These are phyloP conservation scores for Cancer borealis DNA, from an alignment of 2,888 invertebrate species.

Conservation along the genomic window DNA sequence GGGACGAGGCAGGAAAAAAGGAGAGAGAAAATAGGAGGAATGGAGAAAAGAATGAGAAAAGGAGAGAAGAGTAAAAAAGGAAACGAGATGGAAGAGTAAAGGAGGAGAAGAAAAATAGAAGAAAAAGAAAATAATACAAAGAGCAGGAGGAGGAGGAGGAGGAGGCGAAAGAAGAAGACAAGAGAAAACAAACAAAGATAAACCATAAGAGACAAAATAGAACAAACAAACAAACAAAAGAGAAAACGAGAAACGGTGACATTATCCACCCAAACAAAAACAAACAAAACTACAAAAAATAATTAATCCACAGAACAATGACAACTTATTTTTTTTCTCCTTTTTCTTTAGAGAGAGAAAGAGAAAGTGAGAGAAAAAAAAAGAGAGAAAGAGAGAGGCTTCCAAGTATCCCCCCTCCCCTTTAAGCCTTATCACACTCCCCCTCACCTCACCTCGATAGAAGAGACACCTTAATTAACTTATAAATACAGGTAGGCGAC, in stretches of 20 bases:
- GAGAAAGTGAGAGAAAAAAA: not conserved
- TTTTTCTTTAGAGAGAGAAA: too few species aligned
- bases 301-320: too few species aligned
- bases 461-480: conserved; percentile 15
- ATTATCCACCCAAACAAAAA: not conserved
- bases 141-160: not conserved
- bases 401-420: not conserved
- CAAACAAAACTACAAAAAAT: not conserved
- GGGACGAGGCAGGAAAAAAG: not conserved
- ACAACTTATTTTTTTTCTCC: too few species aligned
- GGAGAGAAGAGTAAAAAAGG: not conserved
- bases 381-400: not conserved
- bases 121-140: not conserved
- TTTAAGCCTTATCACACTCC: not conserved
- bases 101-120: not conserved
- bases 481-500: conserved; percentile 2
- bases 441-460: not conserved
- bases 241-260: not conserved
- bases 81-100: not conserved
- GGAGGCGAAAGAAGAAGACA: not conserved
- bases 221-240: not conserved
- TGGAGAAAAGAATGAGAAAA: not conserved
- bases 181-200: not conserved
- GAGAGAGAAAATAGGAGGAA: not conserved
- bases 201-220: not conserved